Conservation (phyloP, 2,888 invertebrate species). For the Lacanobia oleracea region DNA sequence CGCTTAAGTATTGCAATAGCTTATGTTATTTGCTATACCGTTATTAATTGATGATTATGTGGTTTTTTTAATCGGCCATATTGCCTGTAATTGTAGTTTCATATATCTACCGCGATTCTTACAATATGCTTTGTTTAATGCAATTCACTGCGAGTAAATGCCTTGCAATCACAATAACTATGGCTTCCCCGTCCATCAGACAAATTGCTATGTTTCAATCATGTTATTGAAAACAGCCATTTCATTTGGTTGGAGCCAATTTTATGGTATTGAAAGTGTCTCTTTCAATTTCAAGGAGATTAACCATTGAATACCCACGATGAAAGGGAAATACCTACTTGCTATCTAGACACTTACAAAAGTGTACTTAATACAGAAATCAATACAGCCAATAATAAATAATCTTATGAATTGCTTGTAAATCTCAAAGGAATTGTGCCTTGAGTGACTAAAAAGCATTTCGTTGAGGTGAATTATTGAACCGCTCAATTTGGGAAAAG, state of each 20-base stretch:
- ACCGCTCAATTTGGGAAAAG: slow-evolving; percentile 11
- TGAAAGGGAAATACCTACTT: not conserved
- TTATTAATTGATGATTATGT: slow-evolving; percentile 4
- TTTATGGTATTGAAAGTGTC: not conserved
- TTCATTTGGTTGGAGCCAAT: not conserved
- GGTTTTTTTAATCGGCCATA: slow-evolving; percentile 6
- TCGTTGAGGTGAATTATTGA: slow-evolving; percentile 8
- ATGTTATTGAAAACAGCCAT: slow-evolving; percentile 1
- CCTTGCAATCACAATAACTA: slow-evolving; percentile 41
- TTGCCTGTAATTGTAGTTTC: not conserved
- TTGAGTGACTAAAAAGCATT: not conserved
- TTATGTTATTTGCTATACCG: not conserved
- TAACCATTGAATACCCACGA: not conserved
- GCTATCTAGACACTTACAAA: not conserved
- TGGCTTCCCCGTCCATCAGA: slow-evolving; percentile 34
- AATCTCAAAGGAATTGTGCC: slow-evolving; percentile 3
- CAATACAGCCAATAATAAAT: slow-evolving; percentile 9
- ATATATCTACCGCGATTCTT: not conserved
- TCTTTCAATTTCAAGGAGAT: not conserved
- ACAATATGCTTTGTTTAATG: slow-evolving; percentile 26
- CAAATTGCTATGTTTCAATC: slow-evolving; percentile 42
- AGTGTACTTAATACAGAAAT: not conserved
- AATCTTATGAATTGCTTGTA: slow-evolving; percentile 8
- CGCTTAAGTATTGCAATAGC: not conserved
- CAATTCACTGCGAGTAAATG: slow-evolving; percentile 30